Evolutionary conservation across 2,113 vertebrate species (phyloP).

Genomic region (Promerops cafer): DNA sequence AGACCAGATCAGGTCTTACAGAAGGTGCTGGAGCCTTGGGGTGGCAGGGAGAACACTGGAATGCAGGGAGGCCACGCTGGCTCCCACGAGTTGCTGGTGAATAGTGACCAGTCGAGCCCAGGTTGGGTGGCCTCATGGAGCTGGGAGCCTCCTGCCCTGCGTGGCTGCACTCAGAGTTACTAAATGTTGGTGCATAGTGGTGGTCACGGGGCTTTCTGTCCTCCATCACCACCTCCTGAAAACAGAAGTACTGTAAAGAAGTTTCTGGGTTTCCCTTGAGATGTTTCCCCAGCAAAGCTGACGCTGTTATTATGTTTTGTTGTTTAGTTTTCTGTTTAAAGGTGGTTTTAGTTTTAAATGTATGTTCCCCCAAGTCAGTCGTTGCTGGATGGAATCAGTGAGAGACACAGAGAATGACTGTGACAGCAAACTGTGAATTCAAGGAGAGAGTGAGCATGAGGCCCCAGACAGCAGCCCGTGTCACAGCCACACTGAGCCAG

Average conservation of each 20-base stretch:
- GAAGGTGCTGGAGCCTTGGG: background rate
- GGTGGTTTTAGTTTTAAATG: background rate
- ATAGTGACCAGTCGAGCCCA: accelerated
- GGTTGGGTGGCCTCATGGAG: background rate
- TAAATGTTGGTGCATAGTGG: background rate
- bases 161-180: accelerated
- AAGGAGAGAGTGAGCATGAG: background rate
- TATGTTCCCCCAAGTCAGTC: background rate
- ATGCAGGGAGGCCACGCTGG: background rate
- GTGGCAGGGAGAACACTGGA: background rate
- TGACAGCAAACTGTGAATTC: background rate
- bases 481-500: background rate
- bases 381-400: background rate
- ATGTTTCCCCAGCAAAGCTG: background rate
- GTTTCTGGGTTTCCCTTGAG: background rate
- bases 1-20: background rate
- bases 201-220: background rate
- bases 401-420: background rate
- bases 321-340: background rate
- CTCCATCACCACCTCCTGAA: background rate
- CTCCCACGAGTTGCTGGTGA: background rate
- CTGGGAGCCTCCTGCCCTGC: background rate
- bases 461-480: background rate
- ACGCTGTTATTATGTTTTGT: background rate
- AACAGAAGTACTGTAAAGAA: background rate